A percentile compares a stretch with the other conserved stretches of the same genome.
phyloP scores from a whole-genome alignment of 1,140 invertebrate genomes.

The Adelges cooleyi region DNA sequence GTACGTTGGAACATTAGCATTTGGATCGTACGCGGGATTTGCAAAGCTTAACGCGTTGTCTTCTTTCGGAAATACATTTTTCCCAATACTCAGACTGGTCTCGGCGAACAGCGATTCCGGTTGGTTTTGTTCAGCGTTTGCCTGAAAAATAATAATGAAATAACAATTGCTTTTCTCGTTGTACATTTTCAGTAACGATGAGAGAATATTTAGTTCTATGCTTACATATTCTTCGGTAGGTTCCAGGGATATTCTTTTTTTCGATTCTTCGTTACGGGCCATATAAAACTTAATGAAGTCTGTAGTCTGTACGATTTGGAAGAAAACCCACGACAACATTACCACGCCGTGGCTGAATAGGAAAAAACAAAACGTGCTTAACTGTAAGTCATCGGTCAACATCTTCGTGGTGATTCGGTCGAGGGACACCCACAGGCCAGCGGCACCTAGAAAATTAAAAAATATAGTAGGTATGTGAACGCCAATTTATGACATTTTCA shows the following conservation, averaged over 20 bases:
- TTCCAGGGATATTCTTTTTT: constrained; percentile 55
- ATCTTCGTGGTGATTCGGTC: constrained; percentile 74
- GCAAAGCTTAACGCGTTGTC: constrained; percentile 49
- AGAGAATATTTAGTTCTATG: too few species aligned
- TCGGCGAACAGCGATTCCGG: constrained; percentile 14
- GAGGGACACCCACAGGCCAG: constrained; percentile 70
- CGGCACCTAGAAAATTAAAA: constrained; percentile 49
- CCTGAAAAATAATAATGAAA: neutral
- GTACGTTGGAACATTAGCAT: constrained; percentile 48
- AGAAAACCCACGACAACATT: constrained; percentile 58
- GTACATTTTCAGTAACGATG: too few species aligned
- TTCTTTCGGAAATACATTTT: constrained; percentile 21
- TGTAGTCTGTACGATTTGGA: constrained; percentile 60
- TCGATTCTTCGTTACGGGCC: constrained; percentile 55
- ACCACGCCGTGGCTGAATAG: constrained; percentile 61
- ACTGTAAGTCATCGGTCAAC: constrained; percentile 54
- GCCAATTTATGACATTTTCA: too few species aligned
- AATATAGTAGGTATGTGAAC: too few species aligned
- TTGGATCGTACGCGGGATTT: constrained; percentile 67
- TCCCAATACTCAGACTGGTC: constrained; percentile 32
- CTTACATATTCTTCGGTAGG: constrained; percentile 55
- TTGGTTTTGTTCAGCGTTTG: neutral
- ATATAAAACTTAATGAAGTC: constrained; percentile 76
- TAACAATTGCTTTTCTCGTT: too few species aligned
- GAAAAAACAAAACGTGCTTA: constrained; percentile 79